Evolutionary conservation across 2,113 vertebrate genomes (phyloP).

Genomic region (Lota lota): DNA sequence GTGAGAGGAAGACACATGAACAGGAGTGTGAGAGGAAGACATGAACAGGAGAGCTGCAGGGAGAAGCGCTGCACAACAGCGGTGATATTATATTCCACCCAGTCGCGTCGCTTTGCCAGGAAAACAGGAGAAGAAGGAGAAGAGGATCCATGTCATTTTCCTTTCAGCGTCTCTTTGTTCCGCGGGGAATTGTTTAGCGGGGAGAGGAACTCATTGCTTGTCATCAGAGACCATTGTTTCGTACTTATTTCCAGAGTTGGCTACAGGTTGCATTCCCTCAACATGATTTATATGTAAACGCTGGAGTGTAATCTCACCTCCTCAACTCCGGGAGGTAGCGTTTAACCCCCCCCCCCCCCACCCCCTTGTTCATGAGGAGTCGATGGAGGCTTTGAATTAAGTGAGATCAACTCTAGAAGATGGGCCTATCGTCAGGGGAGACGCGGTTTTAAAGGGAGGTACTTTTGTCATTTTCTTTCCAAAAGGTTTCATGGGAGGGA

Average conservation of each 20-base stretch:
- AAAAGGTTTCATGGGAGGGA: no score
- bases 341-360: no score
- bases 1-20: no score
- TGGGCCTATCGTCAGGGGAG: no score
- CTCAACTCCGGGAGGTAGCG: no score
- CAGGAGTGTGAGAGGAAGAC: no score
- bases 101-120: constrained; percentile 27
- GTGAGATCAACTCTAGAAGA: no score
- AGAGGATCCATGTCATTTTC: constrained; percentile 18
- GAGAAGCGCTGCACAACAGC: no score
- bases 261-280: constrained; percentile 15
- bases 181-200: constrained; percentile 1
- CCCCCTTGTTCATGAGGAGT: no score
- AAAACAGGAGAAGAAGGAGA: constrained; percentile 19
- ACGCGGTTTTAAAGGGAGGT: no score
- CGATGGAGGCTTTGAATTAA: no score
- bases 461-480: no score
- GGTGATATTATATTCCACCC: constrained; percentile 30
- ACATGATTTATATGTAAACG: constrained; percentile 38
- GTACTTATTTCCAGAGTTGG: constrained; percentile 14
- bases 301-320: constrained; percentile 20
- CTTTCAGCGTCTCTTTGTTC: constrained; percentile 31
- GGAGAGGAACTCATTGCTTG: constrained; percentile 9
- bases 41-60: background rate
- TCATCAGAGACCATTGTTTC: constrained; percentile 33